Evolutionary conservation across 2,888 invertebrate species (phyloP), one percentile per base, ranked within the genome.

Genomic region (Apodemia hepburni): DNA sequence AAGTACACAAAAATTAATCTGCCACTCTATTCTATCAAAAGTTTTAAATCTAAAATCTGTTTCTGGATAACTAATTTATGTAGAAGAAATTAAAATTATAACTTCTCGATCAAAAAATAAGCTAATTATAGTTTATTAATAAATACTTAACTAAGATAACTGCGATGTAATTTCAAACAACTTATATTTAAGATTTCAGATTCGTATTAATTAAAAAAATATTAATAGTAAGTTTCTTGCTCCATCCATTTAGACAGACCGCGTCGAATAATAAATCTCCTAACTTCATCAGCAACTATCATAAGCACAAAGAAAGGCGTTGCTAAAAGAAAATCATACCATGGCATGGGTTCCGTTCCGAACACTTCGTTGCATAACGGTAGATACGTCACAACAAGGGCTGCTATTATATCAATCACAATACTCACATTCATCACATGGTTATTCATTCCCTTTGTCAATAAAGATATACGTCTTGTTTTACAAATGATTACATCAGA

Each of bases 401-500:
- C 95, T 22, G 95, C 89, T n/a, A 92, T 75, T 22, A 96, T 92
- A 79, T 95, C 94, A 63, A 94, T 82, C 0, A 94, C 59, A 61
- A 95, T 92, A 67, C 94, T 94, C 0, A 92, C 71, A 72, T 95
- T 95, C 45, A 95, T 76, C 5, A 94, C 89, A 78, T 93, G 93
- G 71, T 95, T 95, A 33, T 83, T 93, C 96, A 97, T 96, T 67
- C 96, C 95, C 75, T 96, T 96, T 71, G 95, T 94, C 60, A 95
- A 74, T 45, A 97, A 81, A 0, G 96, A 96, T 73, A 95, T 93
- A 69, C 95, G 90, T 66, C 96, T 89, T 0, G 96, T 96, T 81
- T 96, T 96, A 79, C 96, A 96, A 73, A 96, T 95, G 67, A 96
- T 93, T 65, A 95, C 92, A 83, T 97, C 96, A 15, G 96, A 94